These are phyloP conservation scores for Datnioides undecimradiatus DNA, from an alignment of 2,113 vertebrate genomes.

Conservation along the genomic window DNA sequence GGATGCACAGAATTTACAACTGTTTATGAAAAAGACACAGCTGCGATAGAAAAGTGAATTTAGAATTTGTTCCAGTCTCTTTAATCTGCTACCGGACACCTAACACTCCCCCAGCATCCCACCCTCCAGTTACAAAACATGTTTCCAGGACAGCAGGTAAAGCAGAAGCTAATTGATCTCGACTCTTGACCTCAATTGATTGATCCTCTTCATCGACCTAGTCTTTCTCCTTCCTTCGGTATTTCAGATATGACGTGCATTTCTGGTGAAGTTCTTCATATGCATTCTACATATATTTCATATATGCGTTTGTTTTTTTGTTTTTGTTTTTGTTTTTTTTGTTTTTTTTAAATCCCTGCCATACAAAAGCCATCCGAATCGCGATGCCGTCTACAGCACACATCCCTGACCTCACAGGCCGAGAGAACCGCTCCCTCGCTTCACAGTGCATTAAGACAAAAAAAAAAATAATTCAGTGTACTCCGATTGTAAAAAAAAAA, in stretches of 20 bases:
- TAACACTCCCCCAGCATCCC: slow-evolving; percentile 60
- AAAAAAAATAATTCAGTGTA: slow-evolving; percentile 87
- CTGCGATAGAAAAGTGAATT: slow-evolving; percentile 56
- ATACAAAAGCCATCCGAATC: slow-evolving; percentile 71
- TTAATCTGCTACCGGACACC: slow-evolving; percentile 63
- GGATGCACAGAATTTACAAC: slow-evolving; percentile 47
- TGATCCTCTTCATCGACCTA: slow-evolving; percentile 72
- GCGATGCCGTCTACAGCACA: slow-evolving; percentile 64
- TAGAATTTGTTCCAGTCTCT: slow-evolving; percentile 67
- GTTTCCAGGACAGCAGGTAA: slow-evolving; percentile 47
- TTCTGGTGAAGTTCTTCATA: slow-evolving; percentile 73
- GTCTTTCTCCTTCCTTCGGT: slow-evolving; percentile 58
- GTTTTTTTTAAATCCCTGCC: slow-evolving; percentile 69
- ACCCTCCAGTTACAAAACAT: slow-evolving; percentile 38
- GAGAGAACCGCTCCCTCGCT: slow-evolving; percentile 76
- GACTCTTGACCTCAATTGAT: slow-evolving; percentile 56
- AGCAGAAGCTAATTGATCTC: slow-evolving; percentile 54
- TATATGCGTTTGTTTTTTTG: slow-evolving; percentile 56
- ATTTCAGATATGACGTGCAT: slow-evolving; percentile 68
- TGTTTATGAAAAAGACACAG: slow-evolving; percentile 60
- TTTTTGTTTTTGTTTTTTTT: slow-evolving; percentile 53
- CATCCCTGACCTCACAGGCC: slow-evolving; percentile 73
- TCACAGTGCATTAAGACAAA: slow-evolving; percentile 89
- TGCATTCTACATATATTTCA: slow-evolving; percentile 76
- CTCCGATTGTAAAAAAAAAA: slow-evolving; percentile 79